These are phyloP conservation scores for Camelus bactrianus DNA, from an alignment of 2,113 vertebrate species.

Conservation along the genomic window DNA sequence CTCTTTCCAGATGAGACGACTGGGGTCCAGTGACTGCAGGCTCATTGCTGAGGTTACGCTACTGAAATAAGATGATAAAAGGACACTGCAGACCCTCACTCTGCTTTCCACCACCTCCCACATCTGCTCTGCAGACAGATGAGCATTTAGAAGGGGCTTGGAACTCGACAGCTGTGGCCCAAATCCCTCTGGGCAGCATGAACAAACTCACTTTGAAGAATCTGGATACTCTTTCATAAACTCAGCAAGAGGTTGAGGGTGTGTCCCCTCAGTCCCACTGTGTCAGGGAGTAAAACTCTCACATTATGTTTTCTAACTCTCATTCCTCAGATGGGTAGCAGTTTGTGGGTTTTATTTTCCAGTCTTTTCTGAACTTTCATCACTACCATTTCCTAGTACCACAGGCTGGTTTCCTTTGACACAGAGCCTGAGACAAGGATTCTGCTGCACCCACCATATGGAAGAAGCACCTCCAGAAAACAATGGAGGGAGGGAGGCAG, in stretches of 20 bases:
- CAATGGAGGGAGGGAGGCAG: not conserved
- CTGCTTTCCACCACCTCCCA: not conserved
- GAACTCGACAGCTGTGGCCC: not conserved
- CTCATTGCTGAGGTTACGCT: not conserved
- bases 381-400: not conserved
- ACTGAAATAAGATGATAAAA: not conserved
- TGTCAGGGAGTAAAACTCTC: not conserved
- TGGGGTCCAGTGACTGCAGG: not conserved
- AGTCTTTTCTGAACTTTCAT: not conserved
- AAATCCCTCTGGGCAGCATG: not conserved
- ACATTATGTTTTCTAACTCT: not conserved
- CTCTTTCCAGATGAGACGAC: not conserved
- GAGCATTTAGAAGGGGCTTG: not conserved
- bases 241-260: not conserved
- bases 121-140: not conserved
- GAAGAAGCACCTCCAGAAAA: not conserved
- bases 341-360: not conserved
- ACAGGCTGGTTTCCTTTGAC: not conserved
- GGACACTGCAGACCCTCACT: not conserved
- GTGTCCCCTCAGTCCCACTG: not conserved
- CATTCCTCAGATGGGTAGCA: not conserved
- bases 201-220: not conserved
- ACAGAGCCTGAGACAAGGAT: not conserved
- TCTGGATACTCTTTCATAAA: not conserved
- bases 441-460: not conserved